These are phyloP conservation scores for Drosophila ercepeae DNA, from an alignment of 1,140 invertebrate genomes.

Conservation along the genomic window DNA sequence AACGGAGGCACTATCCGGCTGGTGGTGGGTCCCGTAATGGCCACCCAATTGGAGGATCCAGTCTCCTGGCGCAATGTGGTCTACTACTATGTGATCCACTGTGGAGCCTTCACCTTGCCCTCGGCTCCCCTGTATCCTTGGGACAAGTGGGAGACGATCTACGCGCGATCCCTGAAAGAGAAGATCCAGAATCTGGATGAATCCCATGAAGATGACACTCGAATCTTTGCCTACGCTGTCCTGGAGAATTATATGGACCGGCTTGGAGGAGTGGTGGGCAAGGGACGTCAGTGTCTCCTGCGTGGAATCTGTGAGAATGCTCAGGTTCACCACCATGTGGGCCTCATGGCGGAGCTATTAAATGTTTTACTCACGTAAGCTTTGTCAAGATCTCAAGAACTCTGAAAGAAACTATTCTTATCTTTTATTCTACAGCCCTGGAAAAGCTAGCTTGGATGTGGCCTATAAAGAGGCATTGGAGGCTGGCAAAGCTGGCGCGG, in stretches of 20 bases:
- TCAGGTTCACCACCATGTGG: constrained; percentile 72
- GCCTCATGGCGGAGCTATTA: constrained; percentile 67
- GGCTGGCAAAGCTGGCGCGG: constrained; percentile 59
- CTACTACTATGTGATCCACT: constrained; percentile 62
- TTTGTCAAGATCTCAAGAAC: neutral
- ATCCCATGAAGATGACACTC: constrained; percentile 61
- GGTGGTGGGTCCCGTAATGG: constrained; percentile 62
- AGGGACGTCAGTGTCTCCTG: constrained; percentile 58
- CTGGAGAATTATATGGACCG: constrained; percentile 74
- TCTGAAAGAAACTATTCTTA: neutral
- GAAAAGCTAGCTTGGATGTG: constrained; percentile 46
- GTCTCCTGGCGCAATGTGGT: constrained; percentile 70
- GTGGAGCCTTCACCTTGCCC: constrained; percentile 66
- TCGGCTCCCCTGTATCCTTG: constrained; percentile 68
- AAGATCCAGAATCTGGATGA: constrained; percentile 44
- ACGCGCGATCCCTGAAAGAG: constrained; percentile 52
- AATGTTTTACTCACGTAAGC: constrained; percentile 74
- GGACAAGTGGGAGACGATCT: constrained; percentile 78
- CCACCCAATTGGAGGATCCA: constrained; percentile 60
- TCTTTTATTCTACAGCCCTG: constrained; percentile 52
- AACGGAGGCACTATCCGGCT: constrained; percentile 61
- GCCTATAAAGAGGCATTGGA: constrained; percentile 52
- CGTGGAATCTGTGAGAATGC: constrained; percentile 81
- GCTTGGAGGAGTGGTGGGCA: constrained; percentile 24
- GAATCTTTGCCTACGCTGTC: constrained; percentile 62